phyloP scores from a whole-genome alignment of 2,113 vertebrate genomes.

The Passerina amoena region DNA sequence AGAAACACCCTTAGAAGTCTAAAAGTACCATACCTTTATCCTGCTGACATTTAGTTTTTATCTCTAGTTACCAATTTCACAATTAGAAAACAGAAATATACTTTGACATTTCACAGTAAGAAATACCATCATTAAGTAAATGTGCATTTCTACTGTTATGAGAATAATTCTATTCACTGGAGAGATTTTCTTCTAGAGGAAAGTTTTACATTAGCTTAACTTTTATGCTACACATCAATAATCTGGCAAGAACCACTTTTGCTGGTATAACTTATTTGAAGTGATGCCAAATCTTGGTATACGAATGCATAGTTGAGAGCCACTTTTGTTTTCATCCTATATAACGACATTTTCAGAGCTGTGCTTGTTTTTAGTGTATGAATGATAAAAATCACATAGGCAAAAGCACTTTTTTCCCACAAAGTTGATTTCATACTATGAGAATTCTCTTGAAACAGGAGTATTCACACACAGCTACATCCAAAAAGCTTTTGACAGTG shows the following conservation, averaged over 20 bases:
- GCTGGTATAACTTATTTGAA: not conserved
- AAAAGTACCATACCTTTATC: not conserved
- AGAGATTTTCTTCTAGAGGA: not conserved
- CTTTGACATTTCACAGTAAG: not conserved
- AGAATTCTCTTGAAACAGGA: not conserved
- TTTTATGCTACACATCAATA: not conserved
- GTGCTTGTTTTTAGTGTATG: not conserved
- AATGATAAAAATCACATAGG: not conserved
- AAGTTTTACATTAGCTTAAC: not conserved
- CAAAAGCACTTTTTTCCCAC: not conserved
- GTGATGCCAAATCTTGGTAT: not conserved
- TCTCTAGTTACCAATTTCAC: not conserved
- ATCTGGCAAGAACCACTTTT: not conserved
- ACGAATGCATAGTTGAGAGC: not conserved
- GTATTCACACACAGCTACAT: not conserved
- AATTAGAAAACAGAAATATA: not conserved
- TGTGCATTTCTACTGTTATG: not conserved
- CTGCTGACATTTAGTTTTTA: not conserved
- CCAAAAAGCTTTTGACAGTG: not conserved
- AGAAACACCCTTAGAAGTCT: not conserved
- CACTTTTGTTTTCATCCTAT: not conserved
- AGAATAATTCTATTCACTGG: not conserved
- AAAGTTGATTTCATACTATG: not conserved
- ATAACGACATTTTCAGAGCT: not conserved
- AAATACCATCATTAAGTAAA: not conserved